Evolutionary conservation across 2,797 vertebrate genomes (phyloP).

Genomic region (Lithobates sylvaticus): DNA sequence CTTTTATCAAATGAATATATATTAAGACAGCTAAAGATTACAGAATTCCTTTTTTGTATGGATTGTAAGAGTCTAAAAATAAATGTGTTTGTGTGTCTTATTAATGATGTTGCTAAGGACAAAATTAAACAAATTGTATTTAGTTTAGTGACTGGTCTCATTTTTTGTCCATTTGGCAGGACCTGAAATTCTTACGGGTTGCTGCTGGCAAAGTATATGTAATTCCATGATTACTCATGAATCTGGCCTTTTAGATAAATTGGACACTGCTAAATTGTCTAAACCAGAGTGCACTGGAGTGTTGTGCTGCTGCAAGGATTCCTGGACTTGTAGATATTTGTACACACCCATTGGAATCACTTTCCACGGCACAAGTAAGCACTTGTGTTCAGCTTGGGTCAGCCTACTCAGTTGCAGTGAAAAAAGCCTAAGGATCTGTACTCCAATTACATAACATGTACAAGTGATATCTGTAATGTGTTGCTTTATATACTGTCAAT

Average conservation of each 20-base stretch:
- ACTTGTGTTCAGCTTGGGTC: constrained; percentile 37
- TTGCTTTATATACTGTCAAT: not conserved
- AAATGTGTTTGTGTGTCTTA: not conserved
- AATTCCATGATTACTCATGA: constrained; percentile 12
- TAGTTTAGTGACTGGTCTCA: constrained; percentile 6
- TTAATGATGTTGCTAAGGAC: constrained; percentile 16
- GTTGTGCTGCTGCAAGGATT: not conserved
- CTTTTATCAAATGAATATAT: not conserved
- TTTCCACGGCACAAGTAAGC: constrained; percentile 26
- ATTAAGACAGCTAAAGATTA: not conserved
- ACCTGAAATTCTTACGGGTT: not conserved
- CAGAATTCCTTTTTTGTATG: not conserved
- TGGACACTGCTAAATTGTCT: constrained; percentile 8
- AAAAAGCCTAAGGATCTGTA: constrained; percentile 23
- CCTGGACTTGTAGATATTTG: not conserved
- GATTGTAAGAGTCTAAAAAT: not conserved
- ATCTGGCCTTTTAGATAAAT: constrained; percentile 9
- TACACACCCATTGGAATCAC: constrained; percentile 1
- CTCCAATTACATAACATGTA: constrained; percentile 30
- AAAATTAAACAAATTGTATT: constrained; percentile 23
- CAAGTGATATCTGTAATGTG: not conserved
- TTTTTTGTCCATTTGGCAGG: constrained; percentile 22
- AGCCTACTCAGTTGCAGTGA: constrained; percentile 2
- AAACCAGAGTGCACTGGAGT: not conserved
- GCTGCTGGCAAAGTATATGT: constrained; percentile 22